These are phyloP conservation scores for Crepidodera aurea DNA, from an alignment of 2,888 invertebrate species.

Conservation along the genomic window DNA sequence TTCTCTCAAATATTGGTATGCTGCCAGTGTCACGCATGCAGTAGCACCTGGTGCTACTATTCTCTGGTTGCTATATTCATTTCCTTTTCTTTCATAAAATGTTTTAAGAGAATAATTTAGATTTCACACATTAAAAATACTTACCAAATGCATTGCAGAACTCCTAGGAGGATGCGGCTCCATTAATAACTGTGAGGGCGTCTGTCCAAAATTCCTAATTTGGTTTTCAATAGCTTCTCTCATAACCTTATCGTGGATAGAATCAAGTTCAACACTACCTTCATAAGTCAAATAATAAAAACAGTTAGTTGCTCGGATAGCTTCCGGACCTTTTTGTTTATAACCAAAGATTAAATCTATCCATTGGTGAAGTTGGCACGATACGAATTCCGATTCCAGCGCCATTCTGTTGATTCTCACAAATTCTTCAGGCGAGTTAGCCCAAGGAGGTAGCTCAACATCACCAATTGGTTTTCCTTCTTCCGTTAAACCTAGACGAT, in stretches of 20 bases:
- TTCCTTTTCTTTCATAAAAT: no score
- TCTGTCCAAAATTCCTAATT: slow-evolving; percentile 98
- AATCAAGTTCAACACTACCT: slow-evolving; percentile 93
- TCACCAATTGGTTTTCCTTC: slow-evolving; percentile 81
- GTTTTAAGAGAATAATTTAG: no score
- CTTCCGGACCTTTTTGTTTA: slow-evolving; percentile 98
- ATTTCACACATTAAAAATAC: no score
- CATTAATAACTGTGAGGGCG: slow-evolving; percentile 95
- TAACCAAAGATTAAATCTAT: slow-evolving; percentile 99
- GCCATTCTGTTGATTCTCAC: slow-evolving; percentile 98
- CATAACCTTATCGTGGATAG: slow-evolving; percentile 89
- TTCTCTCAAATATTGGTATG: no score
- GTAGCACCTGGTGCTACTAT: no score
- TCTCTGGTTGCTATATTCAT: no score
- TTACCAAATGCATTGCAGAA: slow-evolving; percentile 91
- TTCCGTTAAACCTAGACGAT: slow-evolving; percentile 88
- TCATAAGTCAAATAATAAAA: slow-evolving; percentile 99
- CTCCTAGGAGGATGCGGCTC: slow-evolving; percentile 98
- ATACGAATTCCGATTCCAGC: slow-evolving; percentile 98
- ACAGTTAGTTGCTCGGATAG: slow-evolving; percentile 96
- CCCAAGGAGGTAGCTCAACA: slow-evolving; percentile 96
- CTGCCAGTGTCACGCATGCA: no score
- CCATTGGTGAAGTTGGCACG: slow-evolving; percentile 99
- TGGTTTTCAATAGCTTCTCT: slow-evolving; percentile 95
- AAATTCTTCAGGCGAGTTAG: slow-evolving; percentile 96